A percentile compares a stretch with the other conserved stretches of the same genome.
Evolutionary conservation across 1,140 invertebrate genomes (phyloP).

Genomic region (Meloidogyne chitwoodi): DNA sequence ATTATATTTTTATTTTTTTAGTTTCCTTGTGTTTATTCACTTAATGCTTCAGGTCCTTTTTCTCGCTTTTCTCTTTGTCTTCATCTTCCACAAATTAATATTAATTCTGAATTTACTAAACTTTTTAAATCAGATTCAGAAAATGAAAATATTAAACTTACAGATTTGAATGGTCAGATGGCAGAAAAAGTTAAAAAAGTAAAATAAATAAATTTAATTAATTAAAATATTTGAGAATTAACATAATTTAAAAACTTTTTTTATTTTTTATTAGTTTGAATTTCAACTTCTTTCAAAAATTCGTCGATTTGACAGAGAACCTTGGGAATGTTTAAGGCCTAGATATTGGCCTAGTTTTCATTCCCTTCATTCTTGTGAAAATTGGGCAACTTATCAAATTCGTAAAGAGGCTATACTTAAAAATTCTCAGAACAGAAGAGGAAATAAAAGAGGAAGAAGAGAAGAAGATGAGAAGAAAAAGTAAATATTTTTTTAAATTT

Average conservation of each 20-base stretch:
- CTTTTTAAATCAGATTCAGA: not conserved
- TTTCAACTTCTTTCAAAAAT: not conserved
- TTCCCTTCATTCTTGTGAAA: not conserved
- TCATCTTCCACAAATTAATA: not conserved
- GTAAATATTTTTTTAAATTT: not conserved
- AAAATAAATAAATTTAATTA: not conserved
- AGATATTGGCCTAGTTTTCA: conserved; percentile 6
- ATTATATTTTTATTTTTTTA: not conserved
- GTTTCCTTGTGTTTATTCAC: conserved; percentile 4
- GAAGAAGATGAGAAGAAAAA: not conserved
- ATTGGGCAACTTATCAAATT: not conserved
- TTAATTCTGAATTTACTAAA: not conserved
- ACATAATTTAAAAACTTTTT: too few relatives aligned
- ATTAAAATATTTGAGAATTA: too few relatives aligned
- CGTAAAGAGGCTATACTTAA: not conserved
- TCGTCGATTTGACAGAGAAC: not conserved
- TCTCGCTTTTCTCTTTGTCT: conserved; percentile 3
- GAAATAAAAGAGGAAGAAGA: not conserved
- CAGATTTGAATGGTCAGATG: not conserved
- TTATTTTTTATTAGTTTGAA: not conserved
- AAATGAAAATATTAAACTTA: not conserved
- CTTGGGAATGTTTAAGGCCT: conserved; percentile 5
- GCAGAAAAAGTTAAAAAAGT: conserved; percentile 4
- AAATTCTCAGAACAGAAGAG: not conserved
- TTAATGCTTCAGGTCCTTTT: not conserved